These are phyloP conservation scores for Drepana falcataria DNA, from an alignment of 2,888 invertebrate genomes.

Conservation along the genomic window DNA sequence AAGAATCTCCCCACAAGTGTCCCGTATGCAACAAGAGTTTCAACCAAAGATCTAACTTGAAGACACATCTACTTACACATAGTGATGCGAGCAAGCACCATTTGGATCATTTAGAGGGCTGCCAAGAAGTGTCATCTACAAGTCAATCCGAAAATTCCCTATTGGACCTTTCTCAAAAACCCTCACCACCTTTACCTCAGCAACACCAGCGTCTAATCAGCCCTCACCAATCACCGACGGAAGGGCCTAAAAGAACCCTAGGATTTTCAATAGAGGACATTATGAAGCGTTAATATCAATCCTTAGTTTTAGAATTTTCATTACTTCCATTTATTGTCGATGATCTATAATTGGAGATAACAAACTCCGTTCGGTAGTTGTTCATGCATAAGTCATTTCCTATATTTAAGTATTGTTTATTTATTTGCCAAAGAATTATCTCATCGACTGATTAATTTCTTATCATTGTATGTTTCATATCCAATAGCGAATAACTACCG, in stretches of 20 bases:
- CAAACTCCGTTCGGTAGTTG: neutral
- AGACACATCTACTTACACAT: slow-evolving; percentile 93
- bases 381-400: neutral
- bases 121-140: slow-evolving; percentile 74
- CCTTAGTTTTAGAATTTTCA: slow-evolving; percentile 19
- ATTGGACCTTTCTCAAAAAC: slow-evolving; percentile 79
- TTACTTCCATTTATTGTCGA: slow-evolving; percentile 9
- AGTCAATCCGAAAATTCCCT: slow-evolving; percentile 70
- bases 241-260: slow-evolving; percentile 68
- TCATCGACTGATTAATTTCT: slow-evolving; percentile 39
- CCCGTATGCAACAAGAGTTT: slow-evolving; percentile 92
- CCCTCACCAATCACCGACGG: slow-evolving; percentile 57
- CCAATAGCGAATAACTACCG: neutral
- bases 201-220: slow-evolving; percentile 44
- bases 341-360: neutral
- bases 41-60: slow-evolving; percentile 94
- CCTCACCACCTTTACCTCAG: slow-evolving; percentile 50
- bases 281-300: slow-evolving; percentile 84
- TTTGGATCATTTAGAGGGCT: slow-evolving; percentile 69
- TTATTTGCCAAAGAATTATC: slow-evolving; percentile 52
- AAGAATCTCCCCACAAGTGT: slow-evolving; percentile 96
- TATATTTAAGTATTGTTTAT: slow-evolving; percentile 27
- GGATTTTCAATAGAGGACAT: slow-evolving; percentile 94
- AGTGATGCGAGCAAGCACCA: slow-evolving; percentile 81
- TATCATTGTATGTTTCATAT: slow-evolving; percentile 16